Conservation (phyloP, 2,797 vertebrate species). For the Danio jaintianensis region DNA sequence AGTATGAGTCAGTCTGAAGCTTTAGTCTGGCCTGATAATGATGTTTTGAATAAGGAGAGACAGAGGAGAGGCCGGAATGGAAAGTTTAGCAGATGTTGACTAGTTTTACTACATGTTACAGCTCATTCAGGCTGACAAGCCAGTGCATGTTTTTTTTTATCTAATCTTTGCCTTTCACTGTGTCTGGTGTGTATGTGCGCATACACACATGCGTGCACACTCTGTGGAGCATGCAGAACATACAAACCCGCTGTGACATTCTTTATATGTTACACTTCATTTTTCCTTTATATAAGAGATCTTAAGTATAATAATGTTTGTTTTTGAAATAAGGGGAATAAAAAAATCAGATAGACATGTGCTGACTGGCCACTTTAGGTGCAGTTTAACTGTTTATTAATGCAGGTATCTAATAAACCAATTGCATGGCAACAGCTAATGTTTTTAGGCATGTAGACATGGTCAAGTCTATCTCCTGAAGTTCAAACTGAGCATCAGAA, state of each 20-base stretch:
- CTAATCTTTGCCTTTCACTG: constrained; percentile 19
- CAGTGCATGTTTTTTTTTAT: constrained; percentile 32
- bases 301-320: not conserved
- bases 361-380: too few species aligned
- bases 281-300: constrained; percentile 9
- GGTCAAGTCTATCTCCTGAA: too few species aligned
- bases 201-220: constrained; percentile 8
- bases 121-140: constrained; percentile 54
- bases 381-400: too few species aligned
- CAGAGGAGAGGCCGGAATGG: not conserved
- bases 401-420: too few species aligned
- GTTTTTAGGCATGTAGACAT: too few species aligned
- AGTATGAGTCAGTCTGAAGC: not conserved
- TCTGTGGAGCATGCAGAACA: not conserved
- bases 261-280: constrained; percentile 23
- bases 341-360: not conserved
- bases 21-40: constrained; percentile 18
- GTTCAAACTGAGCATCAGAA: too few species aligned
- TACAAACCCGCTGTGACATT: constrained; percentile 2
- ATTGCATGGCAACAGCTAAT: too few species aligned
- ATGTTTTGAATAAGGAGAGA: constrained; percentile 16
- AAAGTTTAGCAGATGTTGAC: constrained; percentile 22
- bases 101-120: constrained; percentile 36
- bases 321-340: not conserved
- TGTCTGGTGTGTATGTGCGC: not conserved